Percentiles rank a stretch among this genome's conserved stretches.
Evolutionary conservation across 2,113 vertebrate species (phyloP).

Genomic region (Pampusana beccarii): DNA sequence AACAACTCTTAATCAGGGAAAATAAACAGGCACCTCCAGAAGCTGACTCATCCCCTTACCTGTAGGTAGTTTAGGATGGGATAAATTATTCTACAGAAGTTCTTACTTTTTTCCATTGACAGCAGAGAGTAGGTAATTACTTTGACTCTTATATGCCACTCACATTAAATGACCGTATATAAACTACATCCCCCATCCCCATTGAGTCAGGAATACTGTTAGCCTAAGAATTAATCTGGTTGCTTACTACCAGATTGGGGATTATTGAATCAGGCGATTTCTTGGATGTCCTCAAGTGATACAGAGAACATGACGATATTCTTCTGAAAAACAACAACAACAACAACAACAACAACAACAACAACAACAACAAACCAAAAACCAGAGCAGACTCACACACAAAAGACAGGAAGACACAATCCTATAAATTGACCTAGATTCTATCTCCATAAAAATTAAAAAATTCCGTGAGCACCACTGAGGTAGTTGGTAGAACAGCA

Average conservation of each 20-base stretch:
- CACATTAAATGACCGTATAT: neutral
- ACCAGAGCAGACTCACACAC: neutral
- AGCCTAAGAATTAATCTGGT: neutral
- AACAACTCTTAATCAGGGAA: neutral
- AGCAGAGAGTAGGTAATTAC: neutral
- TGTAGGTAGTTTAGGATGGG: neutral
- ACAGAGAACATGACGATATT: neutral
- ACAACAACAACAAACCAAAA: too few relatives aligned
- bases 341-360: neutral
- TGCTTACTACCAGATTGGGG: neutral
- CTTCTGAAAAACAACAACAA: neutral
- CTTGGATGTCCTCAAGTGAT: neutral
- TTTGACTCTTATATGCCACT: neutral
- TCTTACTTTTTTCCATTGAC: neutral
- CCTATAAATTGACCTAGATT: neutral
- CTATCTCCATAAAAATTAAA: neutral
- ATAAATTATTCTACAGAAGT: neutral
- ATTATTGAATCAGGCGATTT: neutral
- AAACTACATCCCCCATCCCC: neutral
- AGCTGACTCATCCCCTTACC: neutral
- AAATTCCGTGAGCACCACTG: neutral
- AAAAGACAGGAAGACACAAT: neutral
- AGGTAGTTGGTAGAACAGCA: neutral
- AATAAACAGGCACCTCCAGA: neutral
- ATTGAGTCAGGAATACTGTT: neutral